phyloP scores from a whole-genome alignment of 2,888 invertebrate genomes.

The Conus canariensis region DNA sequence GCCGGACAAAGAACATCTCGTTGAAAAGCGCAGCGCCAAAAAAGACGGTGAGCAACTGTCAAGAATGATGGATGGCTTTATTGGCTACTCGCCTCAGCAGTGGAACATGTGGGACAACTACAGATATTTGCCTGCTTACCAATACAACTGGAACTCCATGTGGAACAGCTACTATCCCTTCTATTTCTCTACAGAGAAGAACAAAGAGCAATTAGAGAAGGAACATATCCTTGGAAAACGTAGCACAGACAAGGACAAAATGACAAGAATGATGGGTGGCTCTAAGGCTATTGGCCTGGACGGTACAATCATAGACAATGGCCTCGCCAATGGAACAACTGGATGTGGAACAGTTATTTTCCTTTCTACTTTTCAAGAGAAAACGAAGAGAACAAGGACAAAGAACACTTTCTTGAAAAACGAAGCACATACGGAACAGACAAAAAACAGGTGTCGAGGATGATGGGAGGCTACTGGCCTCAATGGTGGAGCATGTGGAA shows the following conservation, averaged over 20 bases:
- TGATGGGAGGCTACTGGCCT: slow-evolving; percentile 35
- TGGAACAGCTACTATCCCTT: slow-evolving; percentile 15
- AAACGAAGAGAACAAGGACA: neutral
- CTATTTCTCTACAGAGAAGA: neutral
- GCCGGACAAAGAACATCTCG: neutral
- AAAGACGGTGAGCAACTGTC: neutral
- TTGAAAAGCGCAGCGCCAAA: neutral
- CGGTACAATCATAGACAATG: slow-evolving; percentile 24
- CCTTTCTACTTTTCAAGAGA: slow-evolving; percentile 18
- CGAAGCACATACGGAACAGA: neutral
- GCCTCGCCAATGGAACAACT: slow-evolving; percentile 5
- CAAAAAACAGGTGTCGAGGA: slow-evolving; percentile 16
- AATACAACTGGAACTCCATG: neutral
- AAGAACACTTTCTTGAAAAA: slow-evolving; percentile 17
- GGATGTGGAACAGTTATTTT: neutral
- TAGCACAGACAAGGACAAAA: slow-evolving; percentile 25
- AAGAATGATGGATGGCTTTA: slow-evolving; percentile 30
- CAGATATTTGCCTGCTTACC: slow-evolving; percentile 10
- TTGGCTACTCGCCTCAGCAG: slow-evolving; percentile 4
- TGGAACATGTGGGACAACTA: slow-evolving; percentile 27
- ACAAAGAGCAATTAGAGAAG: neutral
- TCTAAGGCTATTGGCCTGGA: slow-evolving; percentile 22
- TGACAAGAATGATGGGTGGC: slow-evolving; percentile 36
- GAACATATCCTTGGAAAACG: slow-evolving; percentile 18
- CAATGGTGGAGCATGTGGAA: slow-evolving; percentile 38